These are phyloP conservation scores for Procambarus clarkii DNA, from an alignment of 1,140 invertebrate species.

Conservation along the genomic window DNA sequence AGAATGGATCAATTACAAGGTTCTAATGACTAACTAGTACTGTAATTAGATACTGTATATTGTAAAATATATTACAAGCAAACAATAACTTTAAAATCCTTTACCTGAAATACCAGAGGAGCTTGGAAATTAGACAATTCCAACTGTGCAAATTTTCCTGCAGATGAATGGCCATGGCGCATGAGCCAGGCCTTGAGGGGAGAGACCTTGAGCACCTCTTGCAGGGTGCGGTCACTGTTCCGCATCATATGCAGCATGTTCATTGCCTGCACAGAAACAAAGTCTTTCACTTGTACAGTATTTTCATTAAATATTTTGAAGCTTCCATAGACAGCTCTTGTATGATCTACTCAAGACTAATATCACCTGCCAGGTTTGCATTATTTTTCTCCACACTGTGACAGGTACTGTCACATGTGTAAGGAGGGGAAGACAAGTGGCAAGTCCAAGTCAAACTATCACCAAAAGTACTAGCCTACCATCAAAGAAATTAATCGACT, in stretches of 20 bases:
- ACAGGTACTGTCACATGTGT: no score
- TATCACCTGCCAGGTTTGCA: no score
- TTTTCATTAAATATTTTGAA: background rate
- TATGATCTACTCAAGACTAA: no score
- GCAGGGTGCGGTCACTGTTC: conserved; percentile 85
- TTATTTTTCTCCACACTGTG: no score
- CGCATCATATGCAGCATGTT: conserved; percentile 91
- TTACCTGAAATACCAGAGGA: conserved; percentile 88
- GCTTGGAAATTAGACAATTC: conserved; percentile 82
- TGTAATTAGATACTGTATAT: no score
- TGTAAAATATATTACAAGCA: background rate
- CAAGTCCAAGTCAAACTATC: no score
- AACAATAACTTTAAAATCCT: background rate
- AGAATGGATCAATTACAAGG: no score
- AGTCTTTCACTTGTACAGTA: background rate
- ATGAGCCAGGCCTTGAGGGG: conserved; percentile 94
- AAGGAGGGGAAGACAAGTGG: no score
- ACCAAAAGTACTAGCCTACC: no score
- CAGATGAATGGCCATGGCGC: conserved; percentile 87
- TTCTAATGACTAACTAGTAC: no score
- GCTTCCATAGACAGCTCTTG: no score
- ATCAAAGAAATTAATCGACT: no score
- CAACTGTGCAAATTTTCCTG: conserved; percentile 89
- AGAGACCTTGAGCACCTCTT: conserved; percentile 87
- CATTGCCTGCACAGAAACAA: conserved; percentile 83